Evolutionary conservation across 2,888 invertebrate species (phyloP).

Genomic region (Anagyrus pseudococci): DNA sequence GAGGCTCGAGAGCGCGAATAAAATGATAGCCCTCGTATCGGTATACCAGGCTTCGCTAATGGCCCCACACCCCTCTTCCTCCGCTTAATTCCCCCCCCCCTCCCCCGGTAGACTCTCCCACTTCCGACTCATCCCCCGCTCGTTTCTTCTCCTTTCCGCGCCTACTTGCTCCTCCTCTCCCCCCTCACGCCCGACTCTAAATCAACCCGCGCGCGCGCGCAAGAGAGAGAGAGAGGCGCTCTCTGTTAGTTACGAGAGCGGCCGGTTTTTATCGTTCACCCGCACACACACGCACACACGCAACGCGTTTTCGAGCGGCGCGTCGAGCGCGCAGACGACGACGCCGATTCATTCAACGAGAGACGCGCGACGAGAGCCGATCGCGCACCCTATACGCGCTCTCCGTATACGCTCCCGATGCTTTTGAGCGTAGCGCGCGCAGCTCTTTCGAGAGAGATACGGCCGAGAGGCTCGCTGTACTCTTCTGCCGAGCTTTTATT

Average conservation of each 20-base stretch:
- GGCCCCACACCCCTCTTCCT: slow-evolving; percentile 6
- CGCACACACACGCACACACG: slow-evolving; percentile 3
- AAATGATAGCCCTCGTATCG: slow-evolving; percentile 4
- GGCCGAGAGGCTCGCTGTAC: no score
- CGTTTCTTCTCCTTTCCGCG: neutral
- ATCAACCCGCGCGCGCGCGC: slow-evolving; percentile 9
- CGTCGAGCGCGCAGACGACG: neutral
- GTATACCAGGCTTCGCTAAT: neutral
- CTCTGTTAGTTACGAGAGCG: no score
- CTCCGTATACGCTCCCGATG: no score
- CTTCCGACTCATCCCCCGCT: neutral
- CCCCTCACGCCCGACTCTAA: slow-evolving; percentile 2
- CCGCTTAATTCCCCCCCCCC: neutral
- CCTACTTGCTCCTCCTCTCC: neutral
- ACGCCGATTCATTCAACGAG: neutral
- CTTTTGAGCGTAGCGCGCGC: no score
- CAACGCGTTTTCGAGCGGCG: neutral
- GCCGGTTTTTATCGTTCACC: slow-evolving; percentile 29
- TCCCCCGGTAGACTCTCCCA: slow-evolving; percentile 1
- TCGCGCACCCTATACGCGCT: neutral
- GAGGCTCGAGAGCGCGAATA: slow-evolving; percentile 3
- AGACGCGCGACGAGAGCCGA: neutral
- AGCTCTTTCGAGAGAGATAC: no score
- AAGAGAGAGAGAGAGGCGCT: neutral
- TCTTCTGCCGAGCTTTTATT: no score